Evolutionary conservation across 1,140 invertebrate species (phyloP).

Genomic region (Pseudomyrmex dendroicus): DNA sequence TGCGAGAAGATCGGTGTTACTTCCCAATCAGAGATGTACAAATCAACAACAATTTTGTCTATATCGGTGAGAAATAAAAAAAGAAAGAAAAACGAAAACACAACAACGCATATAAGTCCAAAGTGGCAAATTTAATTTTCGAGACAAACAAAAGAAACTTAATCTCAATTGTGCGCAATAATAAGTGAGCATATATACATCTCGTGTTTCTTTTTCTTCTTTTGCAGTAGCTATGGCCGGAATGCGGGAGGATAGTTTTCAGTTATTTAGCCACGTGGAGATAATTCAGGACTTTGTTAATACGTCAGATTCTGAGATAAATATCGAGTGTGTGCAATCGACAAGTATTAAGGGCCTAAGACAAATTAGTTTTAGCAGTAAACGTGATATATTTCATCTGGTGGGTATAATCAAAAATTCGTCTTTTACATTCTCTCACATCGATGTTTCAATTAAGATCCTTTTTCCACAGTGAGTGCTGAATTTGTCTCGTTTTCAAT

Average conservation of each 20-base stretch:
- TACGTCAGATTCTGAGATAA: conserved; percentile 86
- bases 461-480: neutral
- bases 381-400: conserved; percentile 88
- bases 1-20: conserved; percentile 32
- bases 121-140: neutral
- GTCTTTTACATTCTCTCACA: neutral
- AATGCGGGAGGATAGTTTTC: conserved; percentile 80
- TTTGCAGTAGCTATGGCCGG: conserved; percentile 80
- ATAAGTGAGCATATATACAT: no score
- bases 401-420: conserved; percentile 72
- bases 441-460: no score
- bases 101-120: neutral
- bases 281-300: conserved; percentile 86
- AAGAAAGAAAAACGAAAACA: no score
- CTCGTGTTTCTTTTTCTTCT: neutral
- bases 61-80: conserved; percentile 20
- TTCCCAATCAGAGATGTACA: conserved; percentile 40
- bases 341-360: conserved; percentile 86
- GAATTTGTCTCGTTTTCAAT: neutral
- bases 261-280: conserved; percentile 86
- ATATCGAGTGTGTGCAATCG: conserved; percentile 87
- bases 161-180: no score
- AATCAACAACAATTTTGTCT: conserved; percentile 22
- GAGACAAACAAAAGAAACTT: neutral
- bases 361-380: conserved; percentile 86